Conservation (phyloP, 2,113 vertebrate species). For the Passer montanus region DNA sequence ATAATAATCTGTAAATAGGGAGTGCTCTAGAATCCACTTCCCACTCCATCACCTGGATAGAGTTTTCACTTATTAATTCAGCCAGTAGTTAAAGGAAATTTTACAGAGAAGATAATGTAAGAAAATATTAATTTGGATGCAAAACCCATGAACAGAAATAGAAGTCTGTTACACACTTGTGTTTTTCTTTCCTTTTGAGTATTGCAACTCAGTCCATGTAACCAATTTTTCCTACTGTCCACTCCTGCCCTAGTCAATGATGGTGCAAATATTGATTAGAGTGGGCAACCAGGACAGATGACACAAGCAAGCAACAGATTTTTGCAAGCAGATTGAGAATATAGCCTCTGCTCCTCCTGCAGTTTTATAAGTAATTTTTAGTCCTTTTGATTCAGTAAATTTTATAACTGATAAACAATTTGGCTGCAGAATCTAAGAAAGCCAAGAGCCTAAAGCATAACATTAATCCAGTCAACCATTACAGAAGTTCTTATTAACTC, state of each 20-base stretch:
- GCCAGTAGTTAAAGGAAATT: neutral
- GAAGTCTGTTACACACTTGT: neutral
- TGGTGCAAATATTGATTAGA: neutral
- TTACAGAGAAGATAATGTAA: neutral
- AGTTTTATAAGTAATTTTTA: neutral
- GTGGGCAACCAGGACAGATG: neutral
- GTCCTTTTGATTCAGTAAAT: neutral
- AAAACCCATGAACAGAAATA: neutral
- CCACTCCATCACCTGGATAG: neutral
- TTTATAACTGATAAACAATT: constrained; percentile 12
- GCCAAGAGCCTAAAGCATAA: neutral
- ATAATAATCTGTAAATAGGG: neutral
- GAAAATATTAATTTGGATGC: neutral
- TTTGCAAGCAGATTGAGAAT: neutral
- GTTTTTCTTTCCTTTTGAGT: neutral
- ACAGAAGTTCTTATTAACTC: neutral
- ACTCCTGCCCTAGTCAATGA: neutral
- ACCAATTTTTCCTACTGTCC: neutral
- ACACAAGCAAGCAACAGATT: neutral
- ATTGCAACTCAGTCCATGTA: neutral
- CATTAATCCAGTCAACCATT: constrained; percentile 25
- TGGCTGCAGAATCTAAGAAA: constrained; percentile 22
- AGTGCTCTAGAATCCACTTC: neutral
- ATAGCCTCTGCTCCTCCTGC: neutral
- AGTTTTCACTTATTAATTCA: neutral